A percentile compares a stretch with the other conserved stretches of the same genome.
Conservation (phyloP, 2,888 invertebrate genomes). For the Phaedon cochleariae region DNA sequence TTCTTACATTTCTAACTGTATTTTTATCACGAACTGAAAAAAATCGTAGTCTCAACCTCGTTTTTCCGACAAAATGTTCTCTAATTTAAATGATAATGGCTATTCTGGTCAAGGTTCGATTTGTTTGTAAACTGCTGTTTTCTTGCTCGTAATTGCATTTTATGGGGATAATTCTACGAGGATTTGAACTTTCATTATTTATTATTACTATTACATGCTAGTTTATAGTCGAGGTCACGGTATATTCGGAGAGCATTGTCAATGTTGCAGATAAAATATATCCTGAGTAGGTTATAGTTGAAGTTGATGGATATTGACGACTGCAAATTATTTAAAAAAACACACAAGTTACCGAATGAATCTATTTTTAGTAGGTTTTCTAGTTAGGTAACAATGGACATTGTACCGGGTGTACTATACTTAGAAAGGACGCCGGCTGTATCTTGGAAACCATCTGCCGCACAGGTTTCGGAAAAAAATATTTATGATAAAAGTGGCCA, state of each 20-base stretch:
- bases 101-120: constrained; percentile 37
- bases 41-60: neutral
- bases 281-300: neutral
- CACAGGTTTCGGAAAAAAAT: too few species aligned
- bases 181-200: neutral
- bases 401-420: too few species aligned
- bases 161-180: neutral
- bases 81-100: neutral
- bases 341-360: too few species aligned
- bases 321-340: too few species aligned
- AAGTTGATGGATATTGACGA: too few species aligned
- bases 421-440: too few species aligned
- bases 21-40: neutral
- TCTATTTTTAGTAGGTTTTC: too few species aligned
- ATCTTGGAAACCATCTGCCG: too few species aligned
- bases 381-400: too few species aligned
- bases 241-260: neutral
- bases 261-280: neutral
- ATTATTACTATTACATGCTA: neutral
- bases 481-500: too few species aligned
- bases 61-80: neutral
- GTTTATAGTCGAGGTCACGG: neutral
- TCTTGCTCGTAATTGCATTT: neutral
- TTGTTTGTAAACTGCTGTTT: constrained; percentile 30
- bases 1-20: too few species aligned